A percentile compares a stretch with the other conserved stretches of the same genome.
These are phyloP conservation scores for Sternotherus odoratus DNA, from an alignment of 2,797 vertebrate species.

Conservation along the genomic window DNA sequence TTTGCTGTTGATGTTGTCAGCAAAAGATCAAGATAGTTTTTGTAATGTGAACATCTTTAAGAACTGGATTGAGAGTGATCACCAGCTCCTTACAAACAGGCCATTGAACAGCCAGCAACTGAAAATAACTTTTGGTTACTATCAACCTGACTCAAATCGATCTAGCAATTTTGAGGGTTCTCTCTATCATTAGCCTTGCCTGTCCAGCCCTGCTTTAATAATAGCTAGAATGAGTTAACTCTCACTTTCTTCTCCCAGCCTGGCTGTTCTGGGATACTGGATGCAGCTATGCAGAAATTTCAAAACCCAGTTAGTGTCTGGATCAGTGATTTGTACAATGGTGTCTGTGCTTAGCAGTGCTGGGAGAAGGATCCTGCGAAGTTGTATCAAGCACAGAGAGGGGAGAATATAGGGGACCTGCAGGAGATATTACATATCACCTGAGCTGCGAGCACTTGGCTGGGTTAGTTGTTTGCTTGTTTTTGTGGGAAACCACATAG, in stretches of 20 bases:
- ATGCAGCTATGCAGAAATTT: constrained; percentile 72
- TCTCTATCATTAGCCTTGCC: constrained; percentile 39
- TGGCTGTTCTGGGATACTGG: constrained; percentile 53
- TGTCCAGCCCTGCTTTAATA: constrained; percentile 57
- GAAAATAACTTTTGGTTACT: constrained; percentile 53
- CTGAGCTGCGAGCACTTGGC: constrained; percentile 21
- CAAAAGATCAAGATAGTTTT: background rate
- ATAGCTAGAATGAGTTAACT: constrained; percentile 61
- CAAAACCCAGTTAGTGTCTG: constrained; percentile 63
- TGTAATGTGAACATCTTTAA: background rate
- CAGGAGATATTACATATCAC: background rate
- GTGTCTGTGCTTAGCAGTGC: background rate
- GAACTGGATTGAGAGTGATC: constrained; percentile 27
- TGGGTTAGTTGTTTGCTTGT: constrained; percentile 47
- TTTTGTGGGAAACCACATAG: constrained; percentile 55
- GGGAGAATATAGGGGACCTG: constrained; percentile 8
- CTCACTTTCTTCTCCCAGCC: constrained; percentile 48
- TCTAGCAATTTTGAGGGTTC: constrained; percentile 48
- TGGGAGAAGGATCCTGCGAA: constrained; percentile 28
- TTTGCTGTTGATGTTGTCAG: constrained; percentile 18
- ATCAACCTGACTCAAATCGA: constrained; percentile 10
- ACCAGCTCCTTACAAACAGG: constrained; percentile 56
- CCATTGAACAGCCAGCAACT: constrained; percentile 24
- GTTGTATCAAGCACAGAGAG: constrained; percentile 18
- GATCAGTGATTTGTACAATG: constrained; percentile 48